These are phyloP conservation scores for Cloeon dipterum DNA, from an alignment of 2,888 invertebrate species.

Conservation along the genomic window DNA sequence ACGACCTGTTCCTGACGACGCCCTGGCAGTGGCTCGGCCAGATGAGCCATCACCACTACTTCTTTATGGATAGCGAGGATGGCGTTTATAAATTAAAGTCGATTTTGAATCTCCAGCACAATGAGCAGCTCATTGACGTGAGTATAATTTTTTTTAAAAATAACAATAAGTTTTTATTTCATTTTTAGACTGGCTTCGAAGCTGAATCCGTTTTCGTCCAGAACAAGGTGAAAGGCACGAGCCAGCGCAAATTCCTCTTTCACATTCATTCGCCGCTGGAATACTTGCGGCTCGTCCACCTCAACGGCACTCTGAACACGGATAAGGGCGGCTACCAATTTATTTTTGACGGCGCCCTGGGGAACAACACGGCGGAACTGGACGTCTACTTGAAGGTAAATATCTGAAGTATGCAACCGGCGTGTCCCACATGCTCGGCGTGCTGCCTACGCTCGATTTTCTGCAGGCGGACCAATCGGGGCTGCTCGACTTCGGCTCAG, in stretches of 20 bases:
- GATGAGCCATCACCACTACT: conserved; percentile 24
- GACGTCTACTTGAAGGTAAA: conserved; percentile 1
- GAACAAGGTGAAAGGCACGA: too few species aligned
- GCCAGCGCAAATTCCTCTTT: too few species aligned
- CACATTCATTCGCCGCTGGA: conserved; percentile 11
- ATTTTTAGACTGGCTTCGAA: conserved; percentile 12
- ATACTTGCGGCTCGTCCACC: conserved; percentile 2
- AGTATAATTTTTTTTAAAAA: conserved; percentile 5
- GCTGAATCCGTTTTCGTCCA: conserved; percentile 26
- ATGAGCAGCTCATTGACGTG: conserved; percentile 24
- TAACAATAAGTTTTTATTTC: conserved; percentile 1
- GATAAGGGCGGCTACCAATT: conserved; percentile 1
- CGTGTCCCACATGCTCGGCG: too few species aligned
- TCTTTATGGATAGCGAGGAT: conserved; percentile 16
- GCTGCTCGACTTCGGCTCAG: too few species aligned
- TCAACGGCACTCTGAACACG: conserved; percentile 3
- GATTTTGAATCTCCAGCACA: conserved; percentile 22
- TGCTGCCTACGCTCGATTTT: too few species aligned
- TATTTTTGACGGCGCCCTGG: not conserved
- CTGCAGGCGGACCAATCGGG: too few species aligned
- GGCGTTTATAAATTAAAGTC: conserved; percentile 21
- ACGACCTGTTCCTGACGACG: conserved; percentile 28
- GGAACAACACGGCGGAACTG: not conserved
- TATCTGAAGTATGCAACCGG: too few species aligned
- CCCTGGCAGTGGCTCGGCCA: conserved; percentile 25